Evolutionary conservation across 2,113 vertebrate species (phyloP).

Genomic region (Labeo catla): DNA sequence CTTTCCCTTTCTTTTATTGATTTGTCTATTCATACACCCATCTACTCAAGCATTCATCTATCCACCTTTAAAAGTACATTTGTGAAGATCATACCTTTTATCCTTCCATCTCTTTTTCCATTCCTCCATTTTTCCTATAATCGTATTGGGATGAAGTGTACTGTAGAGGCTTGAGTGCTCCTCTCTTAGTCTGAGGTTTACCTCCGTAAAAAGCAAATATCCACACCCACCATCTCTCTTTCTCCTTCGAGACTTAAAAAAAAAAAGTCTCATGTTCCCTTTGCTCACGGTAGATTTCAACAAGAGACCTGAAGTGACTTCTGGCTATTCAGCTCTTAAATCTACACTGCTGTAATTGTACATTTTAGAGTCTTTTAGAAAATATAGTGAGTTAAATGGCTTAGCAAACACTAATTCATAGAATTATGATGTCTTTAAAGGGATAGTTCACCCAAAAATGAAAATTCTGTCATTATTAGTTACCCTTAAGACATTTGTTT

Average conservation of each 20-base stretch:
- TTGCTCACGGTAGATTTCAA: slow-evolving; percentile 17
- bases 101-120: slow-evolving; percentile 9
- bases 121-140: slow-evolving; percentile 1
- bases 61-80: slow-evolving; percentile 4
- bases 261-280: slow-evolving; percentile 3
- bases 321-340: too few species aligned
- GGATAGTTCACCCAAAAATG: too few species aligned
- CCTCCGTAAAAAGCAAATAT: slow-evolving; percentile 17
- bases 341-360: too few species aligned
- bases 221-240: neutral
- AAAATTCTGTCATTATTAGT: too few species aligned
- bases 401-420: too few species aligned
- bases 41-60: slow-evolving; percentile 23
- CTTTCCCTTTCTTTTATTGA: neutral
- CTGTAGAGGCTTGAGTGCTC: neutral
- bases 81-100: neutral
- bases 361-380: too few species aligned
- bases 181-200: slow-evolving; percentile 18
- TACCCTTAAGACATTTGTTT: too few species aligned
- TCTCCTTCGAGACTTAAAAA: neutral
- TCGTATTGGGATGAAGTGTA: neutral
- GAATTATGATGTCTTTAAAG: too few species aligned
- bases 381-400: too few species aligned
- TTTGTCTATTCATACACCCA: slow-evolving; percentile 19
- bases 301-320: slow-evolving; percentile 18